These are phyloP conservation scores for Colistium nudipinnis DNA, from an alignment of 2,113 vertebrate genomes.

Conservation along the genomic window DNA sequence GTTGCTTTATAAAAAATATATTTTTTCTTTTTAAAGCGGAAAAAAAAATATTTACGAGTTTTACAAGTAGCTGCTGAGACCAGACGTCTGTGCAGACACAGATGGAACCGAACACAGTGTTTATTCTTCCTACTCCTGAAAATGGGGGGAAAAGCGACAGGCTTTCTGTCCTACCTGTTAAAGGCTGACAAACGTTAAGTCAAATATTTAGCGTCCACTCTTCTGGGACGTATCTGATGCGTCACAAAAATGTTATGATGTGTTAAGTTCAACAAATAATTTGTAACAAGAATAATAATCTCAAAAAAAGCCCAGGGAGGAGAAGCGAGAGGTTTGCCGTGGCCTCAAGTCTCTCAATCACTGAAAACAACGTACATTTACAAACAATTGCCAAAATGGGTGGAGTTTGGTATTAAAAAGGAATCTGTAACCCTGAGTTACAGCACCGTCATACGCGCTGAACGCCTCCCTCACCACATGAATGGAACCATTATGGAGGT, in stretches of 20 bases:
- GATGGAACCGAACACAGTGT: conserved; percentile 29
- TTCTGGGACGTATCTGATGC: background rate
- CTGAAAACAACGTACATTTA: too few relatives aligned
- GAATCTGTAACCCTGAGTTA: too few relatives aligned
- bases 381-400: too few relatives aligned
- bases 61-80: conserved; percentile 6
- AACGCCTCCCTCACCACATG: conserved; percentile 47
- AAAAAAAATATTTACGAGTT: conserved; percentile 1
- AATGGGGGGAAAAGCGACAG: conserved; percentile 20
- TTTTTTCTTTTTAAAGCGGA: background rate
- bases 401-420: too few relatives aligned
- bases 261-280: background rate
- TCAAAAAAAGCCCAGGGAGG: too few relatives aligned
- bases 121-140: conserved; percentile 50
- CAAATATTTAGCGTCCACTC: background rate
- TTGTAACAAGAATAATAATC: background rate
- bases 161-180: background rate
- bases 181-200: background rate
- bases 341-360: background rate
- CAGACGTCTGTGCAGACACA: conserved; percentile 8
- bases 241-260: background rate
- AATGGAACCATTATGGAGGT: conserved; percentile 73
- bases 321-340: background rate
- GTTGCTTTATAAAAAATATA: background rate
- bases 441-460: conserved; percentile 31